phyloP scores from a whole-genome alignment of 2,113 vertebrate genomes.

The Neopipo cinnamomea region DNA sequence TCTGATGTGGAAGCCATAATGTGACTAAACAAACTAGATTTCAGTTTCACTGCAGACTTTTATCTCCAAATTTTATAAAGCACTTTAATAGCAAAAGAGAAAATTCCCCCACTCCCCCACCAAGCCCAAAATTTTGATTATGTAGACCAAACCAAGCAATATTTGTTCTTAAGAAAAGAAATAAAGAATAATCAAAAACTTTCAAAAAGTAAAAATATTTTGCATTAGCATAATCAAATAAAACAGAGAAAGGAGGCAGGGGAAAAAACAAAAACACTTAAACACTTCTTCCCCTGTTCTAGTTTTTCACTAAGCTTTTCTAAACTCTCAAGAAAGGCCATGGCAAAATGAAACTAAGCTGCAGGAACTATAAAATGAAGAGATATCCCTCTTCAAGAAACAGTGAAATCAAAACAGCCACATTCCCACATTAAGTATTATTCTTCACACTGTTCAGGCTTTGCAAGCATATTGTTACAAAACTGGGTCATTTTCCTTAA shows the following conservation, averaged over 20 bases:
- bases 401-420: background rate
- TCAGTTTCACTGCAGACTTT: background rate
- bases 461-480: background rate
- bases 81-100: background rate
- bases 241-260: background rate
- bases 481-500: conserved; percentile 31
- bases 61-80: background rate
- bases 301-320: background rate
- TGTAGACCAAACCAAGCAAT: background rate
- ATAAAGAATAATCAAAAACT: background rate
- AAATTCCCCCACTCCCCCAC: fast-evolving
- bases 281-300: fast-evolving
- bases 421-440: background rate
- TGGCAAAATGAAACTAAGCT: background rate
- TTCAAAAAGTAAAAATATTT: background rate
- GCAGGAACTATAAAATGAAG: background rate
- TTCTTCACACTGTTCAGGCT: background rate
- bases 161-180: background rate
- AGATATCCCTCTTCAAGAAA: background rate
- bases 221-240: background rate
- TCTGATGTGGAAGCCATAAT: background rate
- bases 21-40: background rate
- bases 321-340: background rate
- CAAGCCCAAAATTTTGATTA: background rate
- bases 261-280: fast-evolving